phyloP scores from a whole-genome alignment of 2,888 invertebrate species.

The Apodemia duryi region DNA sequence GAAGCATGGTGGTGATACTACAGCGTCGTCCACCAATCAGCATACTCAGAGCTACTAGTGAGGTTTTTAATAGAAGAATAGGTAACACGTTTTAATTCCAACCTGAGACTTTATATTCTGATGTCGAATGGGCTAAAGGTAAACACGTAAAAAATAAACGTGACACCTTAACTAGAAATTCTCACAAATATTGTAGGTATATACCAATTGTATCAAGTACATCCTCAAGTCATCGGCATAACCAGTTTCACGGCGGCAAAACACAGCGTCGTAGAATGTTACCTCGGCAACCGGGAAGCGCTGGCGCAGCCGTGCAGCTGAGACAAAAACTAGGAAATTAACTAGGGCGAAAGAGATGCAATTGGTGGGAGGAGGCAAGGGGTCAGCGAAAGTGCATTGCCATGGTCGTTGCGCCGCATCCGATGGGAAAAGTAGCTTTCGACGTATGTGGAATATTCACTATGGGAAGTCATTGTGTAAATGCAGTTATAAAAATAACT shows the following conservation, averaged over 20 bases:
- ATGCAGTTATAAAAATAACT: conserved; percentile 14
- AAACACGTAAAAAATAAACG: not conserved
- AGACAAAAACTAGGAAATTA: conserved; percentile 55
- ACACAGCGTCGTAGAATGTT: conserved; percentile 75
- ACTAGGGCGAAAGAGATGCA: conserved; percentile 56
- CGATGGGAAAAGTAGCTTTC: conserved; percentile 71
- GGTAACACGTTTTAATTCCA: too few species aligned
- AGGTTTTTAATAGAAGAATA: too few species aligned
- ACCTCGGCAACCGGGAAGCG: conserved; percentile 61
- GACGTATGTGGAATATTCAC: conserved; percentile 53
- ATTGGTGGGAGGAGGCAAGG: conserved; percentile 68
- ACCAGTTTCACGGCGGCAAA: conserved; percentile 75
- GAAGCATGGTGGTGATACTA: too few species aligned
- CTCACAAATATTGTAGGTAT: not conserved
- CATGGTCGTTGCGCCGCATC: conserved; percentile 65
- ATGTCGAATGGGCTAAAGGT: too few species aligned
- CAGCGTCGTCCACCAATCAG: too few species aligned
- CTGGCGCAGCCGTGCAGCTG: conserved; percentile 62
- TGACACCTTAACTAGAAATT: not conserved
- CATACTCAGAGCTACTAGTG: too few species aligned
- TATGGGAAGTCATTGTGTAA: conserved; percentile 41
- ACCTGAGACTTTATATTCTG: too few species aligned
- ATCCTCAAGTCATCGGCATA: conserved; percentile 73
- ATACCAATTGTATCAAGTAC: conserved; percentile 64
- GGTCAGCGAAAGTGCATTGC: conserved; percentile 80